Evolutionary conservation across 2,113 vertebrate genomes (phyloP).

Genomic region (Podarcis raffonei): DNA sequence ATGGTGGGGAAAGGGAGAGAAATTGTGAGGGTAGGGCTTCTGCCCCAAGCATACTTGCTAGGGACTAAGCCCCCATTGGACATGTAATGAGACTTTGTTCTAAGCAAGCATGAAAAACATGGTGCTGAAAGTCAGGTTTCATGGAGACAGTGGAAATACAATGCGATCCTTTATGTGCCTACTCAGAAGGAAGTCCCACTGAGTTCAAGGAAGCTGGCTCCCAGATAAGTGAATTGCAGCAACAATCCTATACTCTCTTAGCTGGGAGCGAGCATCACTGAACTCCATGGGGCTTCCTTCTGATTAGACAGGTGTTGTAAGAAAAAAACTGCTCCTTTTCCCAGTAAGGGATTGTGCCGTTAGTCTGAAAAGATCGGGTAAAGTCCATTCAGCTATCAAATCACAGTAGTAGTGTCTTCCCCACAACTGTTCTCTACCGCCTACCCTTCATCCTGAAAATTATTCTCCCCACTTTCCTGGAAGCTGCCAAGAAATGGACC

Average conservation of each 20-base stretch:
- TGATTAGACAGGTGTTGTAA: background rate
- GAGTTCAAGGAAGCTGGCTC: too few species aligned
- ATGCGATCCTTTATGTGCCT: too few species aligned
- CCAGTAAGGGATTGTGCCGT: background rate
- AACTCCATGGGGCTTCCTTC: background rate
- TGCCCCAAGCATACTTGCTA: too few species aligned
- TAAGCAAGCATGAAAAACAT: too few species aligned
- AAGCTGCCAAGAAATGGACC: constrained; percentile 14
- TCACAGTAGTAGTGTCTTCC: background rate
- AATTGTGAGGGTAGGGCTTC: background rate
- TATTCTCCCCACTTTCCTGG: background rate
- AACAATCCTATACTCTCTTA: too few species aligned
- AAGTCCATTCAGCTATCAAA: background rate
- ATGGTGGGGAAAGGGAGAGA: background rate
- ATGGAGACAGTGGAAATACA: background rate
- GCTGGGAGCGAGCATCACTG: too few species aligned
- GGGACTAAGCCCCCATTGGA: too few species aligned
- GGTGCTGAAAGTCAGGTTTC: too few species aligned
- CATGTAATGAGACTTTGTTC: too few species aligned
- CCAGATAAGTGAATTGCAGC: too few species aligned
- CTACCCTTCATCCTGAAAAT: background rate
- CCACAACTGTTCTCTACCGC: background rate
- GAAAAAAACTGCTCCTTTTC: too few species aligned
- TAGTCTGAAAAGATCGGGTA: background rate
- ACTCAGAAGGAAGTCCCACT: too few species aligned